Evolutionary conservation across 2,888 invertebrate species (phyloP).

Genomic region (Meta bourneti): DNA sequence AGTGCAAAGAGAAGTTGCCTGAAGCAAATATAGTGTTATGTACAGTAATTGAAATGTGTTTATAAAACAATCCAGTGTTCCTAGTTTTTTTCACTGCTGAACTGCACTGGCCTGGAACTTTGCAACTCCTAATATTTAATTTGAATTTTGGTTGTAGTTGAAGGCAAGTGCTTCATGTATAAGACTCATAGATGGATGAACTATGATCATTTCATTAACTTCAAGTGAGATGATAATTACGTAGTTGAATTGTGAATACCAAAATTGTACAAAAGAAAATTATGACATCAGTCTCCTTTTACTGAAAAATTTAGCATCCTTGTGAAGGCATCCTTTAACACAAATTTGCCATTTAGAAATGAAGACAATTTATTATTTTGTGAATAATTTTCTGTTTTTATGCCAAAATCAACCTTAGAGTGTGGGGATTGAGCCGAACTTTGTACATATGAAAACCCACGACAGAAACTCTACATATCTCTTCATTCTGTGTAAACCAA

Average conservation of each 20-base stretch:
- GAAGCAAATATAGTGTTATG: slow-evolving; percentile 71
- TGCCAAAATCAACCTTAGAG: slow-evolving; percentile 58
- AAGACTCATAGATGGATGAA: slow-evolving; percentile 60
- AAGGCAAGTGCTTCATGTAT: slow-evolving; percentile 66
- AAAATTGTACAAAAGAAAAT: slow-evolving; percentile 61
- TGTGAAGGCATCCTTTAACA: slow-evolving; percentile 41
- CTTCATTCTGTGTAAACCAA: slow-evolving; percentile 63
- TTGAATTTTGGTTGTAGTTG: slow-evolving; percentile 63
- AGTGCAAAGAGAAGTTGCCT: slow-evolving; percentile 61
- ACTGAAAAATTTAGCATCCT: slow-evolving; percentile 57
- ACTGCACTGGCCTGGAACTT: slow-evolving; percentile 72
- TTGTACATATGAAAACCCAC: slow-evolving; percentile 57
- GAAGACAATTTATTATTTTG: slow-evolving; percentile 54
- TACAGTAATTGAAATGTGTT: slow-evolving; percentile 73
- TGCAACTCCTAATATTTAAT: slow-evolving; percentile 63
- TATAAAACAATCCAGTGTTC: slow-evolving; percentile 75
- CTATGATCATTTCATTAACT: slow-evolving; percentile 51
- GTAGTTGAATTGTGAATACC: slow-evolving; percentile 72
- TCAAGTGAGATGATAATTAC: slow-evolving; percentile 30
- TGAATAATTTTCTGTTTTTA: slow-evolving; percentile 66
- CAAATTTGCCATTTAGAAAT: slow-evolving; percentile 63
- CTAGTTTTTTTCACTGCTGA: slow-evolving; percentile 74
- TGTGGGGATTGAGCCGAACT: slow-evolving; percentile 22
- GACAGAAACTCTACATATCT: slow-evolving; percentile 65
- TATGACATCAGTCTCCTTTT: slow-evolving; percentile 52